A percentile compares a stretch with the other conserved stretches of the same genome.
Evolutionary conservation across 2,797 vertebrate species (phyloP).

Genomic region (Cuculus canorus): DNA sequence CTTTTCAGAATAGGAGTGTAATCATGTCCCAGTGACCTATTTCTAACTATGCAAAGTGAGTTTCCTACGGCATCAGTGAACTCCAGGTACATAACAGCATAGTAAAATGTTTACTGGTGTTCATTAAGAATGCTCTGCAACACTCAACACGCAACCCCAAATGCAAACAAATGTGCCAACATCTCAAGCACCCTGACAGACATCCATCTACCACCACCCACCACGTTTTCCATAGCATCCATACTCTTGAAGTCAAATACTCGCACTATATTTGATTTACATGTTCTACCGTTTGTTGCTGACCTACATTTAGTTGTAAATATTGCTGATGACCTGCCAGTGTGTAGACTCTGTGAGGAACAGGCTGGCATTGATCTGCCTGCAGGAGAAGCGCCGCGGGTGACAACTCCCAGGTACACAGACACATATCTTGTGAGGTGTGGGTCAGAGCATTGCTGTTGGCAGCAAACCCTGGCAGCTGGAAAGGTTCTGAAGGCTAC

Average conservation of each 20-base stretch:
- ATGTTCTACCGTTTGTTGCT: background rate
- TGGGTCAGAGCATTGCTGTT: background rate
- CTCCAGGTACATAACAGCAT: background rate
- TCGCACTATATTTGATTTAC: background rate
- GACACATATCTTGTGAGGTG: accelerated
- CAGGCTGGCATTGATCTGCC: background rate
- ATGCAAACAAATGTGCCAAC: background rate
- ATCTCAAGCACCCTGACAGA: background rate
- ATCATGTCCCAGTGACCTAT: constrained; percentile 46
- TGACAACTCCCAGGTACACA: background rate
- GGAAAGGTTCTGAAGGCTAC: background rate
- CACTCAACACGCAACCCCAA: background rate
- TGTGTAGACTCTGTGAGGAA: background rate
- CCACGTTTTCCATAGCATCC: background rate
- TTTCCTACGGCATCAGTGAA: constrained; percentile 2
- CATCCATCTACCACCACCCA: background rate
- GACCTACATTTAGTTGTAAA: background rate
- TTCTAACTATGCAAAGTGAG: constrained; percentile 45
- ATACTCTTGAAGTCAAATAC: background rate
- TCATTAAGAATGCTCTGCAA: background rate
- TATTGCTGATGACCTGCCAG: background rate
- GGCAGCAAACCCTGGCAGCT: background rate
- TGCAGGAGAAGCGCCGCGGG: background rate
- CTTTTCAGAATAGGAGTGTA: background rate
- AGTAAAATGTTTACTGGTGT: constrained; percentile 30